phyloP scores from a whole-genome alignment of 2,888 invertebrate species.

The Xylota segnis region DNA sequence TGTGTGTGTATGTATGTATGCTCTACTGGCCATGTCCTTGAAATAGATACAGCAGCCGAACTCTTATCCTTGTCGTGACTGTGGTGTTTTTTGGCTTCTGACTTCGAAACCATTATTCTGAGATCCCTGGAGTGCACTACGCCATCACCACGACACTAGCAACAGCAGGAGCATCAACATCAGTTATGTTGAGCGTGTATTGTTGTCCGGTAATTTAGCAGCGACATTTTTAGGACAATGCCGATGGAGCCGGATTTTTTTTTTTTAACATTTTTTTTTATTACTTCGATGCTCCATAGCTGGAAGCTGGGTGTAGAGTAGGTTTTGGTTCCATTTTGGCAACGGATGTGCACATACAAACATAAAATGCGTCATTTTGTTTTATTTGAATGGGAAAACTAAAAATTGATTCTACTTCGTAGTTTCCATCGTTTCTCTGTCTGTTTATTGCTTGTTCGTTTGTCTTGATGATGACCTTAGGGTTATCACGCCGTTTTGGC shows the following conservation, averaged over 20 bases:
- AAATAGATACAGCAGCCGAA: conserved; percentile 50
- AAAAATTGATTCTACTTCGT: conserved; percentile 33
- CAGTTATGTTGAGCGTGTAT: conserved; percentile 53
- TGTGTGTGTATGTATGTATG: background rate
- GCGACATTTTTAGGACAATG: conserved; percentile 74
- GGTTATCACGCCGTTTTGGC: conserved; percentile 57
- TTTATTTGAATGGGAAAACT: conserved; percentile 32
- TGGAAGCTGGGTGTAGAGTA: conserved; percentile 41
- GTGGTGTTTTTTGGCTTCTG: conserved; percentile 49
- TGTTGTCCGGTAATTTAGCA: conserved; percentile 72
- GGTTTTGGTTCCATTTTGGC: conserved; percentile 58
- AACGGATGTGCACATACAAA: conserved; percentile 51
- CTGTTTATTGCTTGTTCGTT: conserved; percentile 18
- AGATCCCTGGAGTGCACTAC: conserved; percentile 55
- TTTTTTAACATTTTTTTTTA: conserved; percentile 20
- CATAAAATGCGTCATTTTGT: conserved; percentile 63
- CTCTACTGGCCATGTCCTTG: conserved; percentile 67
- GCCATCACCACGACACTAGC: conserved; percentile 47
- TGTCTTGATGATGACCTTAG: conserved; percentile 46
- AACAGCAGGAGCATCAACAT: conserved; percentile 48
- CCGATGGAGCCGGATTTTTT: conserved; percentile 48
- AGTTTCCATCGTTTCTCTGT: conserved; percentile 44
- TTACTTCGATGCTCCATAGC: conserved; percentile 64
- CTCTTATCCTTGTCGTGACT: conserved; percentile 56
- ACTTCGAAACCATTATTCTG: conserved; percentile 50